These are phyloP conservation scores for Typhlichthys subterraneus DNA, from an alignment of 2,797 vertebrate species.

Conservation along the genomic window DNA sequence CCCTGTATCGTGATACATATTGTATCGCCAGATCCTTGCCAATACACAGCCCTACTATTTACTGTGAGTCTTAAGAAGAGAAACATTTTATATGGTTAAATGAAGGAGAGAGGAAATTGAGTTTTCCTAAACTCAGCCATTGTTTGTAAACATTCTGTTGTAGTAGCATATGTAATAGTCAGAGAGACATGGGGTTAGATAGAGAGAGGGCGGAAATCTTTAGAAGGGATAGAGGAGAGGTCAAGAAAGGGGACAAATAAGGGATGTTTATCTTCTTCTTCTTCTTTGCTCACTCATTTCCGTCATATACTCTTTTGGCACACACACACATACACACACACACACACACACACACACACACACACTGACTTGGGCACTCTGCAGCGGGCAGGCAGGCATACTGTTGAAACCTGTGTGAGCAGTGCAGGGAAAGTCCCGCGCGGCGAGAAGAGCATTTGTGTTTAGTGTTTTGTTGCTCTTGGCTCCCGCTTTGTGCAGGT, in stretches of 20 bases:
- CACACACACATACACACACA: constrained; percentile 1
- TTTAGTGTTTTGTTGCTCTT: constrained; percentile 83
- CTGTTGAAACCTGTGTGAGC: constrained; percentile 61
- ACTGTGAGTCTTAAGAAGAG: no score
- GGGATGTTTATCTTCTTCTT: background rate
- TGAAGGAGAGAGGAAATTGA: constrained; percentile 1
- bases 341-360: constrained; percentile 10
- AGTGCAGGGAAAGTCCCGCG: constrained; percentile 77
- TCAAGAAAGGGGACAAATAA: background rate
- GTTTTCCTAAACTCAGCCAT: constrained; percentile 37
- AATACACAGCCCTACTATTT: no score
- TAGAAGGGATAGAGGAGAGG: background rate
- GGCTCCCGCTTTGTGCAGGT: constrained; percentile 80
- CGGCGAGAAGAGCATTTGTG: constrained; percentile 76
- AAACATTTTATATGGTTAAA: background rate
- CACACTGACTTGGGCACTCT: constrained; percentile 5
- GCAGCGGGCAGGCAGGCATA: constrained; percentile 27
- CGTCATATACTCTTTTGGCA: background rate
- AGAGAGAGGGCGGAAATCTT: background rate
- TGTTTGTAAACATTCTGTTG: constrained; percentile 18
- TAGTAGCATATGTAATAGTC: constrained; percentile 31
- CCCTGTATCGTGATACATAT: no score
- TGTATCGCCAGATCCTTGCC: no score
- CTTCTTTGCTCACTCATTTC: background rate
- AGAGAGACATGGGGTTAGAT: background rate